A percentile compares a stretch with the other conserved stretches of the same genome.
Conservation (phyloP, 2,797 vertebrate genomes). For the Neosalanx taihuensis region DNA sequence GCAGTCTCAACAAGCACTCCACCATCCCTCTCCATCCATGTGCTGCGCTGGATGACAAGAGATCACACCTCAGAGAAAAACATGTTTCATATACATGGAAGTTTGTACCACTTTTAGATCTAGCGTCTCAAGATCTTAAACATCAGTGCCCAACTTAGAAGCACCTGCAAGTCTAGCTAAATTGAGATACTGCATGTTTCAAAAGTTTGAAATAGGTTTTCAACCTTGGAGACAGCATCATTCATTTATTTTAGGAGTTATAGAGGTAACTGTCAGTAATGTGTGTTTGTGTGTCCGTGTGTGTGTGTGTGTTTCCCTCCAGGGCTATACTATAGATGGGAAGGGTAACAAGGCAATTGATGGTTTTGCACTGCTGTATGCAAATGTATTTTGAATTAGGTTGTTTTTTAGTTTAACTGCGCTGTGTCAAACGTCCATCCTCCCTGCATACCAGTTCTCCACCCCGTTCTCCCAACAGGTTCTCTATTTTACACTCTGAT, state of each 20-base stretch:
- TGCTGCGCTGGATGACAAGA: slow-evolving; percentile 2
- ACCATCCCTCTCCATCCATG: slow-evolving; percentile 22
- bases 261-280: neutral
- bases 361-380: slow-evolving; percentile 15
- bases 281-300: neutral
- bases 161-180: neutral
- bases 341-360: neutral
- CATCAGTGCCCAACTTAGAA: neutral
- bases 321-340: neutral
- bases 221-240: neutral
- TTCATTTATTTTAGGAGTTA: neutral
- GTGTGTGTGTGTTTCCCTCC: neutral
- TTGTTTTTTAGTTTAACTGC: neutral
- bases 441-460: neutral
- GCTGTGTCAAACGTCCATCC: neutral
- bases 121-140: neutral
- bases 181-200: neutral
- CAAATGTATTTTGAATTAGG: slow-evolving; percentile 3
- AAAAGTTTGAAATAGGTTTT: neutral
- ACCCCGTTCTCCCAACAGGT: neutral
- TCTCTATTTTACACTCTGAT: neutral
- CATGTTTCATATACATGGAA: neutral
- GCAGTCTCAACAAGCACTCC: slow-evolving; percentile 19
- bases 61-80: neutral
- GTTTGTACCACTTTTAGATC: neutral